A percentile compares a stretch with the other conserved stretches of the same genome.
Evolutionary conservation across 2,797 vertebrate genomes (phyloP).

Genomic region (Scarus forsteni): DNA sequence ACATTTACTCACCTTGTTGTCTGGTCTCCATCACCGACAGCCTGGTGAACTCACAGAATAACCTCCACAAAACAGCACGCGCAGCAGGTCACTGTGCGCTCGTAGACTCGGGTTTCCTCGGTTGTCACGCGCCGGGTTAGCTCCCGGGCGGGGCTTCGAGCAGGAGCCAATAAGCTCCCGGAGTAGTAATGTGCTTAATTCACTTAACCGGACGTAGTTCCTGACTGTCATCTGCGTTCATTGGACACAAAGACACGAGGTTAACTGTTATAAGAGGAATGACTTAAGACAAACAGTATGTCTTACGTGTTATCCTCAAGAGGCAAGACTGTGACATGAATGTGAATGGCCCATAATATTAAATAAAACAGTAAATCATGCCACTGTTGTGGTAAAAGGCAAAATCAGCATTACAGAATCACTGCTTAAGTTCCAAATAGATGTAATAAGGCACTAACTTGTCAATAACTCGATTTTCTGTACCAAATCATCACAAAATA

Average conservation of each 20-base stretch:
- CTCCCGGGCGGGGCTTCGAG: constrained; percentile 60
- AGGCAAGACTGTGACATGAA: too few species aligned
- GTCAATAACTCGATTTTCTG: too few species aligned
- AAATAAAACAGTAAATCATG: too few species aligned
- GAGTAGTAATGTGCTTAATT: constrained; percentile 12
- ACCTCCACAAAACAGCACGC: constrained; percentile 28
- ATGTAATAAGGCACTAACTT: too few species aligned
- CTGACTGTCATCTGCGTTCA: not conserved
- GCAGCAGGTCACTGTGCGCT: constrained; percentile 31
- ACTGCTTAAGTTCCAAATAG: too few species aligned
- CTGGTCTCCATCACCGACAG: constrained; percentile 78
- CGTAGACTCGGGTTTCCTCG: constrained; percentile 32
- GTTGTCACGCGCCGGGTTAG: constrained; percentile 61
- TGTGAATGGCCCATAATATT: too few species aligned
- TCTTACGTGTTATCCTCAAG: not conserved
- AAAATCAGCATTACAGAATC: too few species aligned
- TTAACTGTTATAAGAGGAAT: not conserved
- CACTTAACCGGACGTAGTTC: not conserved
- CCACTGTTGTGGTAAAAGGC: too few species aligned
- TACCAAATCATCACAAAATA: too few species aligned
- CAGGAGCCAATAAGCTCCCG: constrained; percentile 53
- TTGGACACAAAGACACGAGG: not conserved
- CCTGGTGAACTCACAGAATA: constrained; percentile 27
- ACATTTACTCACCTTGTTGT: constrained; percentile 81
- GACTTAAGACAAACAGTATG: not conserved